Evolutionary conservation across 2,797 vertebrate species (phyloP).

Genomic region (Myiotriccus ornatus): DNA sequence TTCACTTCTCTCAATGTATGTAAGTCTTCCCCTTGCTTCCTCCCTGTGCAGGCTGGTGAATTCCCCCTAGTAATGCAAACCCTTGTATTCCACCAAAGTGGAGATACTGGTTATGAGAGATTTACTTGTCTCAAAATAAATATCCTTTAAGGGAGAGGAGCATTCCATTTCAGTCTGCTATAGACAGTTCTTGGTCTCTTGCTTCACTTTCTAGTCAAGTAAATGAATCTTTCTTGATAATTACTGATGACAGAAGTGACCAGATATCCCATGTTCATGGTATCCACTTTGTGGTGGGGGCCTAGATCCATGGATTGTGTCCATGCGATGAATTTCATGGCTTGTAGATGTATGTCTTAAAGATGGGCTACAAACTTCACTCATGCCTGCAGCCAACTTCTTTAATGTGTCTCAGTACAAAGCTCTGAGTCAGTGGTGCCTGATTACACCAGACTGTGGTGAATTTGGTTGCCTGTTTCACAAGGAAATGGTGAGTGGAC

Average conservation of each 20-base stretch:
- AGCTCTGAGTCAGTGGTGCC: neutral
- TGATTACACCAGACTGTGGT: neutral
- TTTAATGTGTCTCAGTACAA: neutral
- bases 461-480: neutral
- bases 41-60: neutral
- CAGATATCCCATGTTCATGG: rapidly evolving
- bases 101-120: neutral
- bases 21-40: neutral
- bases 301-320: neutral
- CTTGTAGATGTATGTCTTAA: neutral
- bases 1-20: neutral
- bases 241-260: neutral
- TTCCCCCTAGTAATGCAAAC: neutral
- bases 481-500: neutral
- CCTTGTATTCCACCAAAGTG: neutral
- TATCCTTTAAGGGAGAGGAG: neutral
- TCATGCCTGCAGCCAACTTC: neutral
- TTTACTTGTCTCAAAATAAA: neutral
- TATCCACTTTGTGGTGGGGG: neutral
- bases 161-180: neutral
- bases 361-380: neutral
- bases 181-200: neutral
- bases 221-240: neutral
- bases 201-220: neutral
- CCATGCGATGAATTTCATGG: neutral